Conservation (phyloP, 2,113 vertebrate genomes). For the Odocoileus hemionus region DNA sequence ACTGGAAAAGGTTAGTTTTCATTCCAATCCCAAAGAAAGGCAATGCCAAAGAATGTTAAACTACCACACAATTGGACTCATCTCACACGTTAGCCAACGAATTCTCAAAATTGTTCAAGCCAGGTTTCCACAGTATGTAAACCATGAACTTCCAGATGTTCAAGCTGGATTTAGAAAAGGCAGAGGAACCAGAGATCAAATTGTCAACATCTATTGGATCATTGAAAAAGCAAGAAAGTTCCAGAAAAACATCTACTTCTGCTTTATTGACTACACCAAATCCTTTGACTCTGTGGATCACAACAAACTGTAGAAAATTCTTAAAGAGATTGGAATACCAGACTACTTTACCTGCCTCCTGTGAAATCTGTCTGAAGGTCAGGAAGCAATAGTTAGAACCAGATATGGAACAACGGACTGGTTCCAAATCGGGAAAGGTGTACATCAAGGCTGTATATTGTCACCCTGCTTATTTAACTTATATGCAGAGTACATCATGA, state of each 20-base stretch:
- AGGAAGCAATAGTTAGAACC: background rate
- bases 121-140: background rate
- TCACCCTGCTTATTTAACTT: background rate
- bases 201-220: background rate
- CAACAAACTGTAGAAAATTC: background rate
- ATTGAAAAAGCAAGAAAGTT: background rate
- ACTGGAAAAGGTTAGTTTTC: background rate
- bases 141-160: background rate
- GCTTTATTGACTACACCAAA: background rate
- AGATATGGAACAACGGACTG: background rate
- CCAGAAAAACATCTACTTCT: background rate
- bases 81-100: background rate
- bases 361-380: background rate
- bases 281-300: background rate
- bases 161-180: background rate
- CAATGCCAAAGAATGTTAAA: background rate
- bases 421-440: rapidly evolving
- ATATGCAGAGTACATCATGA: background rate
- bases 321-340: background rate
- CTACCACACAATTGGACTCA: rapidly evolving
- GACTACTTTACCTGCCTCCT: background rate
- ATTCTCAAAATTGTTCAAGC: background rate
- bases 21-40: background rate
- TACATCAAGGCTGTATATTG: background rate
- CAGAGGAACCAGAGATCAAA: background rate